Base-by-base conservation (phyloP, 2,797 vertebrate genomes). In the Bryconaethiops microstoma region DNA sequence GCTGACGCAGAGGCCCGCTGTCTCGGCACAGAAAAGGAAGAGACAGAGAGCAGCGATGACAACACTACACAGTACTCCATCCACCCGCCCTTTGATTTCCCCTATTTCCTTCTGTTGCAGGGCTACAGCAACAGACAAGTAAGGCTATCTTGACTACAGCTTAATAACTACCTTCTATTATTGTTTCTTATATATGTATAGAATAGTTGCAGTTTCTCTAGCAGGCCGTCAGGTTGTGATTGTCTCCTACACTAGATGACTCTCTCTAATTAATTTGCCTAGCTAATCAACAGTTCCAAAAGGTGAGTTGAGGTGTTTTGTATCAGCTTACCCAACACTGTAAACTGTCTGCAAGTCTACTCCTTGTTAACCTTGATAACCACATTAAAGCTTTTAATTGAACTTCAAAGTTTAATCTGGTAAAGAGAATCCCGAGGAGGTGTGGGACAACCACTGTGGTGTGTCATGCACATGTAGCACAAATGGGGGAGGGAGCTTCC, bases 21-120 rank as follows among this genome's bases (percentile, higher is more conserved):
- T 3, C 90, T 94, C 1, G 86, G 91, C 19, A 82, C 89, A 76
- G 94, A 94, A 88, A 93, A 94, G 81, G 94, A 94, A 84, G 94
- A 95, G 90, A 95, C 94, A 0, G 95, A 95, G 85, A 94, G 94
- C 85, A 94, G 93, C 7, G 93, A 94, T 0, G 94, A 94, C 87
- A 93, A 92, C 90, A 89, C 88, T 78, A 94, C 93, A 17, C 94
- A 95, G 86, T 95, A 92, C 90, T 94, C 93, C 86, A 90, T 95
- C 55, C 93, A 94, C 80, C 92, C 92, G 0, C 95, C 95, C 0
- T 93, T 93, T 0, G 94, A 95, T 77, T 94, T 93, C 81, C 95
- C 94, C 0, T 95, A 95, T 87, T 94, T 95, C 86, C 93, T 95
- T 16, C 88, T 95, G 60, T 88, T 95, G 80, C 94, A 95, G 70